These are phyloP conservation scores for Nyctibius grandis DNA, from an alignment of 2,797 vertebrate genomes.

Conservation along the genomic window DNA sequence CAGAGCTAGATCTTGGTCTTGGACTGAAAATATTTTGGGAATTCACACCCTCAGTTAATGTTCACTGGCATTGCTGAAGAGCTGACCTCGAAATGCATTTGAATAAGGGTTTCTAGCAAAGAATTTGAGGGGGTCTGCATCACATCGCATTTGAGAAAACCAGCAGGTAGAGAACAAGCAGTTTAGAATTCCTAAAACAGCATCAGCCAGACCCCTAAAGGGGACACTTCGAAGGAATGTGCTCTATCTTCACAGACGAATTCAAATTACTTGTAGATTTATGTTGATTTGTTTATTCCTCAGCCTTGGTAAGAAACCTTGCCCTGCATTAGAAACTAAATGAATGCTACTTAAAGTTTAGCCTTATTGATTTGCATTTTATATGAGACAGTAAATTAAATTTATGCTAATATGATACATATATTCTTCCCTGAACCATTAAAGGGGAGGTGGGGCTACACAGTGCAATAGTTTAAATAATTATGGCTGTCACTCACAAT, in stretches of 20 bases:
- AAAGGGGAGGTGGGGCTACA: background rate
- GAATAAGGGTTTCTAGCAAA: background rate
- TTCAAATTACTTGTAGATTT: background rate
- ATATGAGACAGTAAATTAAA: conserved; percentile 13
- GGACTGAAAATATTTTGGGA: background rate
- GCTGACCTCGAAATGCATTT: background rate
- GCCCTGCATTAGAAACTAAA: conserved; percentile 12
- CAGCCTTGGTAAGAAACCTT: background rate
- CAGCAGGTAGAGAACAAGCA: background rate
- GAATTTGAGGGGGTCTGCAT: background rate
- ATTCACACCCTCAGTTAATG: background rate
- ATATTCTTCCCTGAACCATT: conserved; percentile 21
- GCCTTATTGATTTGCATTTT: conserved; percentile 51
- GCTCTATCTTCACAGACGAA: background rate
- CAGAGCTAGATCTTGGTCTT: background rate
- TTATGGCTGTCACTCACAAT: conserved; percentile 1
- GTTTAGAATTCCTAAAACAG: background rate
- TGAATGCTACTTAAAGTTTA: conserved; percentile 24
- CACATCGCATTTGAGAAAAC: background rate
- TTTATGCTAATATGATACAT: conserved; percentile 38
- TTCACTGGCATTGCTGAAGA: background rate
- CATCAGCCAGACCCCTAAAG: background rate
- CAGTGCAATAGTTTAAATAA: conserved; percentile 22
- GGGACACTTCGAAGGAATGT: background rate
- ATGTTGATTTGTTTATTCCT: conserved; percentile 12